phyloP scores from a whole-genome alignment of 2,888 invertebrate genomes.

The Stratiomys singularior region DNA sequence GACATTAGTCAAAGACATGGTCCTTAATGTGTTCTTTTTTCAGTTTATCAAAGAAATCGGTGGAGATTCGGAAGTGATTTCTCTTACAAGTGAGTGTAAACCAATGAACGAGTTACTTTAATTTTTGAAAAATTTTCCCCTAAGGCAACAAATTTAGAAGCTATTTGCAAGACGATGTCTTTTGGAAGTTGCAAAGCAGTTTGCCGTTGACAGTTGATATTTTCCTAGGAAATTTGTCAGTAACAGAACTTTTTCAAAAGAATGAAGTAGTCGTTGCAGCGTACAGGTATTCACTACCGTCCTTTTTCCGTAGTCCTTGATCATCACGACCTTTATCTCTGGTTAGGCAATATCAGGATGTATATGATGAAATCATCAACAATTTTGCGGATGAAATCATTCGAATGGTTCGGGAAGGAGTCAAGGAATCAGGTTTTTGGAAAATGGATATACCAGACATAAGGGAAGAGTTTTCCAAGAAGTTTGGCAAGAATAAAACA shows the following conservation, averaged over 20 bases:
- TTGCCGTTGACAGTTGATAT: neutral
- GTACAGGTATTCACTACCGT: no score
- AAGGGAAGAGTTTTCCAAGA: constrained; percentile 14
- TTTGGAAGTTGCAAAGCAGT: constrained; percentile 5
- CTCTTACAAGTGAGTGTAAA: neutral
- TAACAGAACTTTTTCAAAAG: neutral
- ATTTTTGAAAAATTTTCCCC: neutral
- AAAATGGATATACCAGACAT: neutral
- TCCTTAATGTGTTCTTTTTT: neutral
- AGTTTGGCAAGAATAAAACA: no score
- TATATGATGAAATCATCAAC: neutral
- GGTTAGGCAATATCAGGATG: neutral
- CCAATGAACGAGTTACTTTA: neutral
- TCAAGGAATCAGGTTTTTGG: constrained; percentile 5
- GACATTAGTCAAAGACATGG: neutral
- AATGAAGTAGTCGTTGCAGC: no score
- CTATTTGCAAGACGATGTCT: neutral
- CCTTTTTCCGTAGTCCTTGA: no score
- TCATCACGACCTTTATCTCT: neutral
- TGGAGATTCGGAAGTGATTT: neutral
- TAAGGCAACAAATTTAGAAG: neutral
- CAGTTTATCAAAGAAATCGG: neutral
- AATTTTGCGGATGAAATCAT: constrained; percentile 23
- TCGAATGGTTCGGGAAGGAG: neutral
- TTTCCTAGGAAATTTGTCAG: neutral